These are phyloP conservation scores for Branchinecta sandiegonensis DNA, from an alignment of 2,888 invertebrate species.

Conservation along the genomic window DNA sequence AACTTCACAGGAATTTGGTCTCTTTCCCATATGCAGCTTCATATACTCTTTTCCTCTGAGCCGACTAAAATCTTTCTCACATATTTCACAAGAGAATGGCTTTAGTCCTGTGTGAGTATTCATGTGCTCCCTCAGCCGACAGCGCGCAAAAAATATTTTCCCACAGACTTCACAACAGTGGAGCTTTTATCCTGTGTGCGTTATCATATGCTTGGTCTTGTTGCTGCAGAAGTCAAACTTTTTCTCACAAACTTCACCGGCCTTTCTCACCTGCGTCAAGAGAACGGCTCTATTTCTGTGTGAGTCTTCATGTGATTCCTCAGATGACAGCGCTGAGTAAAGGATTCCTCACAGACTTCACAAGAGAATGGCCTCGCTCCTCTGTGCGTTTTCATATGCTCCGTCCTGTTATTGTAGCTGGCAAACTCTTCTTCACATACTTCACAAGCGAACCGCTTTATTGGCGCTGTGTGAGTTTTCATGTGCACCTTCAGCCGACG, in stretches of 20 bases:
- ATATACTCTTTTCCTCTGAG: background rate
- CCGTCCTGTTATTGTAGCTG: background rate
- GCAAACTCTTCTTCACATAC: background rate
- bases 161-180: constrained; percentile 27
- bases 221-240: constrained; percentile 27
- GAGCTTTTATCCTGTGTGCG: constrained; percentile 26
- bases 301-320: constrained; percentile 23
- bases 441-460: background rate
- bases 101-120: constrained; percentile 20
- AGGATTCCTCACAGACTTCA: constrained; percentile 25
- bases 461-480: constrained; percentile 21
- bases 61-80: constrained; percentile 2
- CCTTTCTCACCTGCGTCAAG: constrained; percentile 9
- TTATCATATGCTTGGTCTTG: constrained; percentile 28
- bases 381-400: constrained; percentile 25
- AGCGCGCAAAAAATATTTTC: constrained; percentile 26
- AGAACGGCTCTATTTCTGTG: constrained; percentile 28
- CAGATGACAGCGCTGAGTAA: constrained; percentile 9
- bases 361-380: constrained; percentile 24
- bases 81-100: constrained; percentile 13
- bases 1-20: constrained; percentile 16
- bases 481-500: constrained; percentile 28
- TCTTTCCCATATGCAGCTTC: constrained; percentile 9
- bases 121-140: constrained; percentile 28
- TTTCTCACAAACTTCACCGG: constrained; percentile 28